Evolutionary conservation across 2,113 vertebrate species (phyloP), one percentile per base, ranked within the genome.

Genomic region (Podarcis cretensis): DNA sequence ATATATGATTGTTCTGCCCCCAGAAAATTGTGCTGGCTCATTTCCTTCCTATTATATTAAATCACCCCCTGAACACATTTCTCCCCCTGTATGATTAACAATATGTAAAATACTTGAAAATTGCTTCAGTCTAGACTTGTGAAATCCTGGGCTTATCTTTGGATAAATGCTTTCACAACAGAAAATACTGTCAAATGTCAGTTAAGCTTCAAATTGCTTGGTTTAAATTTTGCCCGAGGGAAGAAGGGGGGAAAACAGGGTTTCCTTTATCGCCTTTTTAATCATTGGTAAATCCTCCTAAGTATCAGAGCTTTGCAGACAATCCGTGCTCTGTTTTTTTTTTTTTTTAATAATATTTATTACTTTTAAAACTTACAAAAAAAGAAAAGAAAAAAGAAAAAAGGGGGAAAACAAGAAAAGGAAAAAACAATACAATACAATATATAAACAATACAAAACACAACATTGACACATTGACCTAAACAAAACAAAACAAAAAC

Each of bases 161-260:
- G 40, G 73, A 83, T 89, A 78, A 89, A 89, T 84, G 81, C 71
- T 57, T 84, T 84, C 74, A 69, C 74, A 84, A 83, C 32, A 84
- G 81, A 84, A 89, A 77, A 89, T 84, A 78, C 63, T 37, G 43
- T 84, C 87, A 84, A 89, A 89, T 84, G 87, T 78, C 81, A 78
- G 63, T 84, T 89, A 89, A 89, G 74, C 87, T 89, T 89, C 87
- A 84, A 78, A 89, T 89, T 78, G 63, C 81, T 84, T 69, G 87
- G 73, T 83, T 89, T 89, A 89, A 69, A 78, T 77, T 84, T 89
- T 89, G 87, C 87, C 87, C 3, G 40, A 89, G 85, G 85, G 76
- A 40, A 77, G 74, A 68, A 69, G 81, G n/a, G 43, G 54, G 63
- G n/a, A 14, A 74, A 76, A 68, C 43, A 5, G 9, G 43, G n/a